Evolutionary conservation across 2,113 vertebrate genomes (phyloP), one percentile per base, ranked within the genome.

Genomic region (Crotalus horridus): DNA sequence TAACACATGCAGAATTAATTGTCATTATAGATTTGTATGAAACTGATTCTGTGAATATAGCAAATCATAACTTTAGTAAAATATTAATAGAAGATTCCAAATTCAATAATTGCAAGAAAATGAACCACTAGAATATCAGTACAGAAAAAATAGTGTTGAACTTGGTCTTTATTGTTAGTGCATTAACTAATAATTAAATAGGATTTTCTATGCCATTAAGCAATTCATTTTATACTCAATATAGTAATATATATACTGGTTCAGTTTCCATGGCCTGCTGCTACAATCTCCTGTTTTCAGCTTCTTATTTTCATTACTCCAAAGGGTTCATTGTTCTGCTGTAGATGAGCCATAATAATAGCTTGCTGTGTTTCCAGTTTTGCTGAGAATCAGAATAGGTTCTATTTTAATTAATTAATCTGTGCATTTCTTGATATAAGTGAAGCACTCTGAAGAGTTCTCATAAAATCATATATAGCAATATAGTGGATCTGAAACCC

Each of bases 71-170:
- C 39, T 26, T 92, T 54, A n/a, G 6, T 88, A 46, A 91, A 0
- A 4, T 33, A 74, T 4, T 90, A 26, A 0, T 56, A 93, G 29
- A 33, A 43, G 0, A 0, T 3, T 54, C 12, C 89, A 6, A 12
- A 85, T 1, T 1, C 43, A 43, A n/a, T 51, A 94, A 58, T 8
- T 94, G 23, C 59, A 95, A 86, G 10, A 93, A 5, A 88, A 54
- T 61, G 29, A 43, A 29, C n/a, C 91, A 95, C 24, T 91, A 93
- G 29, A 5, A 69, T 33, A 24, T 43, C 33, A 92, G 24, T 91
- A 46, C 6, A 88, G 91, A 39, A 93, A 81, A 93, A 81, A 69
- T 2, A 81, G 21, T 17, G 24, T 26, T 95, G 86, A 87, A 93
- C 74, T 43, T 91, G 54, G 69, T 43, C 33, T 43, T n/a, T 91